Percentiles rank a stretch among this genome's conserved stretches.
Conservation (phyloP, 2,113 vertebrate species). For the Prochilodus magdalenae region DNA sequence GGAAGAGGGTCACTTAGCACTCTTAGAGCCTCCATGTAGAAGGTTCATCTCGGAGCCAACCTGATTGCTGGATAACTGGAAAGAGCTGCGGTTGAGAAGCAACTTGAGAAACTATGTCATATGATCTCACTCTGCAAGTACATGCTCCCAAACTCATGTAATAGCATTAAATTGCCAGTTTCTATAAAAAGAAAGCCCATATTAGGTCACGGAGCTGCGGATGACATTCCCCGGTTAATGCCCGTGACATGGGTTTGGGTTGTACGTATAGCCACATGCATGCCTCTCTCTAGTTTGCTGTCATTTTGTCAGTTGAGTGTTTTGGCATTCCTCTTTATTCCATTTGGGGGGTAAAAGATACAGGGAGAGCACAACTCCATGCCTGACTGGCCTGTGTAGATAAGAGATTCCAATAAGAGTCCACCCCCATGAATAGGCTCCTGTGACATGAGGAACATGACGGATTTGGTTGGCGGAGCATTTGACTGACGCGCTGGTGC, state of each 20-base stretch:
- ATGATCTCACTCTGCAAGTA: constrained; percentile 2
- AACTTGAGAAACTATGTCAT: constrained; percentile 15
- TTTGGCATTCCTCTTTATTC: constrained; percentile 60
- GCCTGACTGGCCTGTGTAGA: constrained; percentile 76
- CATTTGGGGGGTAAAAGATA: constrained; percentile 67
- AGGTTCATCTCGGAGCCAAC: constrained; percentile 12
- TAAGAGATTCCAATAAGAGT: constrained; percentile 82
- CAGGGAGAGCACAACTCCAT: constrained; percentile 78
- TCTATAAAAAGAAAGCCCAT: constrained; percentile 4
- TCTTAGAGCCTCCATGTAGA: neutral
- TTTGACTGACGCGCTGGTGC: constrained; percentile 76
- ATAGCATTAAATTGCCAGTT: constrained; percentile 9
- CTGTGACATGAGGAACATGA: constrained; percentile 81
- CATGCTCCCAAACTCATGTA: neutral
- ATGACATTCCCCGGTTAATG: neutral
- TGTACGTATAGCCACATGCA: neutral
- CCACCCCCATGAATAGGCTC: constrained; percentile 73
- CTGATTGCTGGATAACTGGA: constrained; percentile 23
- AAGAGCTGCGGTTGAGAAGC: neutral
- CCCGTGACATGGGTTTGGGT: neutral
- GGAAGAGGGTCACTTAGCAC: constrained; percentile 16
- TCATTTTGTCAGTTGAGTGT: constrained; percentile 38
- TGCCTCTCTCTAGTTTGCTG: neutral
- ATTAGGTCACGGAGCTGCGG: neutral
- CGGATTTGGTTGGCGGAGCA: constrained; percentile 74